Evolutionary conservation across 2,888 invertebrate genomes (phyloP).

Genomic region (Nycteola revayana): DNA sequence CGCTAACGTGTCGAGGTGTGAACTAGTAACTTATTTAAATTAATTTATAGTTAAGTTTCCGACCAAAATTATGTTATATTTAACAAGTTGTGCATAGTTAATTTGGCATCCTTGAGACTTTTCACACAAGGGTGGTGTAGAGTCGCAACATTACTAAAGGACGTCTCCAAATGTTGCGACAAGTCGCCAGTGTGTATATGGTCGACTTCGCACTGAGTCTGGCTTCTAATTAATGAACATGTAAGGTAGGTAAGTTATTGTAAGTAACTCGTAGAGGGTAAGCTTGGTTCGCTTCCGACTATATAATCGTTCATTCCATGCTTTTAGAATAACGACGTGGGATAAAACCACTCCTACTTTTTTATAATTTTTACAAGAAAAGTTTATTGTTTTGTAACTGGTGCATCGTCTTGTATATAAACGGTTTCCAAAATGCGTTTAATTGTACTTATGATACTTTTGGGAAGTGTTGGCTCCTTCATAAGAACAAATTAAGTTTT

Average conservation of each 20-base stretch:
- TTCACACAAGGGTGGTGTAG: constrained; percentile 9
- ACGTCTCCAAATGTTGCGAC: constrained; percentile 1
- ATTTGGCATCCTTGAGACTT: constrained; percentile 18
- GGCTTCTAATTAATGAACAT: constrained; percentile 53
- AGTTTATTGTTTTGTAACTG: constrained; percentile 47
- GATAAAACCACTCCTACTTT: constrained; percentile 25
- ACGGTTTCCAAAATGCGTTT: constrained; percentile 41
- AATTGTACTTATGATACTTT: constrained; percentile 41
- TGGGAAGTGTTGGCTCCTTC: constrained; percentile 39
- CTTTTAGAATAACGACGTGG: constrained; percentile 45
- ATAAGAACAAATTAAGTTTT: constrained; percentile 46
- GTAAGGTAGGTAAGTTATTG: constrained; percentile 63
- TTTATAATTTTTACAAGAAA: constrained; percentile 33
- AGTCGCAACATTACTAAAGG: constrained; percentile 1
- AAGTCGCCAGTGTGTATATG: constrained; percentile 15
- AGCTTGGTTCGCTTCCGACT: constrained; percentile 53
- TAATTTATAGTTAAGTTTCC: too few relatives aligned
- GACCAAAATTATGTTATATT: background rate
- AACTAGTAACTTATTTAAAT: constrained; percentile 5
- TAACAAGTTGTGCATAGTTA: constrained; percentile 30
- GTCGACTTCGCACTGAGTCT: constrained; percentile 42
- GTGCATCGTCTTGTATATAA: constrained; percentile 64
- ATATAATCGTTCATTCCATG: constrained; percentile 61
- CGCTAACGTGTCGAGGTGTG: background rate
- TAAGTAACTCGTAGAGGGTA: constrained; percentile 57